Conservation (phyloP, 2,113 vertebrate genomes). For the Serinus canaria region DNA sequence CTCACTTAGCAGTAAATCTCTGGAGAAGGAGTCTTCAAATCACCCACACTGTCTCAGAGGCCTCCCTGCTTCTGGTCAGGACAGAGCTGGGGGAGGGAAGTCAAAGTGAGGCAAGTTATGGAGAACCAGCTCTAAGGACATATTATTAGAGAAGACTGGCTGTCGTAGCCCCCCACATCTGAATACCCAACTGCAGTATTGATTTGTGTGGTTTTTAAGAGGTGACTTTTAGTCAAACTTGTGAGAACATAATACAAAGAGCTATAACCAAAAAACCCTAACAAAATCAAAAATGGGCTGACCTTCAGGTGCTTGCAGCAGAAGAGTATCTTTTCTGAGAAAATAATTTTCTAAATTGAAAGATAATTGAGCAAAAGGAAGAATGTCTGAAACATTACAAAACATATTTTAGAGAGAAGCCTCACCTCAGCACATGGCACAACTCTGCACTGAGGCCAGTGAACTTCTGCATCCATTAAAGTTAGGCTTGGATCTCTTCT, state of each 20-base stretch:
- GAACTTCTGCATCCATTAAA: not conserved
- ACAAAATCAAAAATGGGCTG: not conserved
- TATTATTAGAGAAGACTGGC: not conserved
- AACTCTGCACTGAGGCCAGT: not conserved
- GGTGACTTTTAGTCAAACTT: not conserved
- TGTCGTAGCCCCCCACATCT: not conserved
- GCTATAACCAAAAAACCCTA: not conserved
- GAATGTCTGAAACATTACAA: not conserved
- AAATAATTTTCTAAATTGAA: not conserved
- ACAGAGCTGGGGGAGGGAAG: not conserved
- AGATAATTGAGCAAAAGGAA: not conserved
- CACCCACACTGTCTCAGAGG: not conserved
- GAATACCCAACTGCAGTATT: not conserved
- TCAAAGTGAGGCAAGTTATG: not conserved
- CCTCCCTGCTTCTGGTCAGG: not conserved
- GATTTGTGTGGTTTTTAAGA: not conserved
- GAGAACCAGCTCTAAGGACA: not conserved
- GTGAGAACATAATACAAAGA: not conserved
- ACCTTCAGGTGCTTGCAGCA: not conserved
- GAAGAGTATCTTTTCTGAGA: not conserved
- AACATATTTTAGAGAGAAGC: not conserved
- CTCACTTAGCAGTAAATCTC: not conserved
- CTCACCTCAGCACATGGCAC: not conserved
- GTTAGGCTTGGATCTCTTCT: not conserved
- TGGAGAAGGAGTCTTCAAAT: not conserved